Percentiles rank a stretch among this genome's conserved stretches.
Evolutionary conservation across 2,113 vertebrate species (phyloP).

Genomic region (Dasyornis broadbenti): DNA sequence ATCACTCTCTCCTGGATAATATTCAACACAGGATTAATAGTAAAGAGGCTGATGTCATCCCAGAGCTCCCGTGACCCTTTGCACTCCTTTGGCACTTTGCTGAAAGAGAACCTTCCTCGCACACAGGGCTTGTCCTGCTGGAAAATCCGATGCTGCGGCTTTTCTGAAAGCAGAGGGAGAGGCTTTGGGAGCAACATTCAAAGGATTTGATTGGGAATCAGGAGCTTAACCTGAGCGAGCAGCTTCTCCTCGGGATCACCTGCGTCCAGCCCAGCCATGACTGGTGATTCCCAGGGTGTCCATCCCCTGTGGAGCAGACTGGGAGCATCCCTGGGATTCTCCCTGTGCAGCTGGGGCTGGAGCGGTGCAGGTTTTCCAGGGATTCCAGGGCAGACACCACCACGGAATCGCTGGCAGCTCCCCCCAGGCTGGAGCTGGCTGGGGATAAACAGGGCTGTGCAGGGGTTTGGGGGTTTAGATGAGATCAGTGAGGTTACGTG

Average conservation of each 20-base stretch:
- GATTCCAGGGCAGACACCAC: rapidly evolving
- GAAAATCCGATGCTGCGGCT: background rate
- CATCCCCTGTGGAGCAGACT: background rate
- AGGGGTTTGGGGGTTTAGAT: background rate
- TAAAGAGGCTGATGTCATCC: constrained; percentile 56
- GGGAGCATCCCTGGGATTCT: background rate
- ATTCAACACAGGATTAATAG: constrained; percentile 63
- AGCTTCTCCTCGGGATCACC: background rate
- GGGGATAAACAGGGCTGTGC: background rate
- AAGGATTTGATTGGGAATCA: background rate
- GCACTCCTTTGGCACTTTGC: background rate
- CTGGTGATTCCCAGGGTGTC: background rate
- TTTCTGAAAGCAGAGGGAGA: background rate
- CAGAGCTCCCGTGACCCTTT: constrained; percentile 34
- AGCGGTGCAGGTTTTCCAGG: background rate
- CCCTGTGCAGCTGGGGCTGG: rapidly evolving
- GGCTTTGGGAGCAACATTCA: rapidly evolving
- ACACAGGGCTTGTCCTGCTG: background rate
- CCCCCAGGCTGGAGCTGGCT: background rate
- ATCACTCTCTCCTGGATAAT: constrained; percentile 67
- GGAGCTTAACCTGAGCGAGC: background rate
- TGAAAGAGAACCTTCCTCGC: background rate
- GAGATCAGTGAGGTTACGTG: rapidly evolving
- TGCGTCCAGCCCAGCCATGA: rapidly evolving
- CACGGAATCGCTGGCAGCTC: background rate